Base-by-base conservation (phyloP, 1,140 invertebrate species). In the Gonioctena quinquepunctata region DNA sequence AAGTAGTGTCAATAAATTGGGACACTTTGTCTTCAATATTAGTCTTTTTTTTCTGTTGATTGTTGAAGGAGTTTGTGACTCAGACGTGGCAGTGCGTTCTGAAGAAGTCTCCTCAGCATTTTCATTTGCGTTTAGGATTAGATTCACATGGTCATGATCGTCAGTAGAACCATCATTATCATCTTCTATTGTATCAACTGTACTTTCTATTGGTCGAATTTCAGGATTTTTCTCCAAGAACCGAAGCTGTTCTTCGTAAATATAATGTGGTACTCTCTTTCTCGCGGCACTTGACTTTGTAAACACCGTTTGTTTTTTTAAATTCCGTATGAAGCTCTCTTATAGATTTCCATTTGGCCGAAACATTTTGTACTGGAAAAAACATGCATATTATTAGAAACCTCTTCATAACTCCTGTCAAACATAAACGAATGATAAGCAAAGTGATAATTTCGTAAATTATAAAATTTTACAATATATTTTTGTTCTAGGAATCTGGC, bases 1-100 rank as follows among this genome's bases (percentile, higher is more conserved):
- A 60, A 26, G 57, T 60, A 60, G 13, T 60, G 27, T 26, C 57
- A 60, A 60, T 60, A 60, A 60, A 60, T 26, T 60, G 57, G 22
- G 27, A 60, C 57, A 60, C 7, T 26, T 60, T 60, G n/a, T 18
- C 50, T 54, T 26, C 57, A 60, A 60, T 26, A 60, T 60, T 60
- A 25, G 23, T 60, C n/a, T 60, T 25, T 26, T 60, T 16, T 54
- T 54, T 54, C 50, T 54, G 8, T 54, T 54, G 50, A 18, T 54
- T 54, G 18, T 18, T 19, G 50, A 54, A 54, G 50, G 50, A 54
- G 21, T 54, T 54, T 54, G 50, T 7, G 50, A 54, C 50, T 54
- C 50, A 11, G 50, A 54, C 50, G 50, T 54, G 50, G 50, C 50
- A 54, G 50, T 54, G 50, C 18, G 18, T 54, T 54, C 50, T 54